Conservation (phyloP, 2,888 invertebrate species). For the Torymus auratus region DNA sequence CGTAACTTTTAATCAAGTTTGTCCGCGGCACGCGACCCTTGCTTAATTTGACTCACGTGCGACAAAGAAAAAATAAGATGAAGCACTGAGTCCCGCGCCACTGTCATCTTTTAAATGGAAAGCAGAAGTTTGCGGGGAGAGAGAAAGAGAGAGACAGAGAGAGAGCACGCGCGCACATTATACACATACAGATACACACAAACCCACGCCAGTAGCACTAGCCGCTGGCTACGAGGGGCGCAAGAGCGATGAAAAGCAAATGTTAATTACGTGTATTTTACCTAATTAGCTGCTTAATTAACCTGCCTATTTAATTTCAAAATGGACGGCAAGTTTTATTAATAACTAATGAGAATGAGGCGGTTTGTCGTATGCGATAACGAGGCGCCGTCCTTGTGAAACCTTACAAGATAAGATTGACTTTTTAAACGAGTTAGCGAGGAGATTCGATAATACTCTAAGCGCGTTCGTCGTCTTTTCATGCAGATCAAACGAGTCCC, state of each 20-base stretch:
- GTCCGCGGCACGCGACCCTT: constrained; percentile 28
- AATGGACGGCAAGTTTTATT: constrained; percentile 65
- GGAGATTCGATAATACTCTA: constrained; percentile 21
- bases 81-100: neutral
- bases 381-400: neutral
- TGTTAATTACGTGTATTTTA: constrained; percentile 40
- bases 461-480: neutral
- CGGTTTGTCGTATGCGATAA: neutral
- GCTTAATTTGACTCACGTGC: constrained; percentile 41
- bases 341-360: constrained; percentile 16
- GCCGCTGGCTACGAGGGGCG: neutral
- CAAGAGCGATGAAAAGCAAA: neutral
- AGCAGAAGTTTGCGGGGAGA: neutral
- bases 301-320: constrained; percentile 46
- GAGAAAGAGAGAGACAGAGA: too few species aligned
- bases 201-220: neutral
- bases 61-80: constrained; percentile 25
- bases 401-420: constrained; percentile 64
- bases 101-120: constrained; percentile 44
- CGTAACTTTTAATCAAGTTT: constrained; percentile 54
- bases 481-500: too few species aligned
- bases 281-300: constrained; percentile 39
- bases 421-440: constrained; percentile 29
- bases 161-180: constrained; percentile 8
- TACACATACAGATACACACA: neutral